Conservation (phyloP, 2,888 invertebrate species). For the Lasioglossum villosulum region DNA sequence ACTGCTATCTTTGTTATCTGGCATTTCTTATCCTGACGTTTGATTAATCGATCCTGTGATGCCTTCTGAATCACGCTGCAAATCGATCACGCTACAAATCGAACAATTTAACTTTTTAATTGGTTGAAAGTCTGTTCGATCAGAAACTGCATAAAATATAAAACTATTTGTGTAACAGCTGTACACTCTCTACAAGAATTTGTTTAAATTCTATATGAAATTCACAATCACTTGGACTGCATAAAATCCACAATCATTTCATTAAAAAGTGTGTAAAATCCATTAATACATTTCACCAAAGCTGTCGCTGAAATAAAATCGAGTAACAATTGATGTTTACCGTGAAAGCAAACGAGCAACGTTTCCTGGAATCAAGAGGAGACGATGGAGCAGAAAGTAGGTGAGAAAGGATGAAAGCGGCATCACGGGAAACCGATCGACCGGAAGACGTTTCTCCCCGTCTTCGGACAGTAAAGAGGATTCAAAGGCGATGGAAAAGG, state of each 20-base stretch:
- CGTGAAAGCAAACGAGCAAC: neutral
- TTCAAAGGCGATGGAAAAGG: conserved; percentile 19
- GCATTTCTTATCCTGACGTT: neutral
- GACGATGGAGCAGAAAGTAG: neutral
- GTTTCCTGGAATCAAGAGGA: neutral
- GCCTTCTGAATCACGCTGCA: neutral
- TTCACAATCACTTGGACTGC: neutral
- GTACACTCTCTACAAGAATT: neutral
- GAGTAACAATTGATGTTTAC: neutral
- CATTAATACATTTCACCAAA: no score
- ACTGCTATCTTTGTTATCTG: neutral
- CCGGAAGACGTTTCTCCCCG: conserved; percentile 15
- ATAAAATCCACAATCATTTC: no score
- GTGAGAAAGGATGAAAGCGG: conserved; percentile 30
- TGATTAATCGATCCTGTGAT: neutral
- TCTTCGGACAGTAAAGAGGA: conserved; percentile 42
- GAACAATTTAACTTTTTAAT: neutral
- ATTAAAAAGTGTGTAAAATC: no score
- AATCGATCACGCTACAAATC: no score
- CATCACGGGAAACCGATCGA: conserved; percentile 40
- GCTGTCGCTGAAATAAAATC: no score
- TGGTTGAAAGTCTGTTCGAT: no score
- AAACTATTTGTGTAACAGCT: neutral
- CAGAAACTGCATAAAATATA: no score
- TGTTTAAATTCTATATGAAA: neutral